Base-by-base conservation (phyloP, 1,140 invertebrate species). In the Zaprionus africanus region DNA sequence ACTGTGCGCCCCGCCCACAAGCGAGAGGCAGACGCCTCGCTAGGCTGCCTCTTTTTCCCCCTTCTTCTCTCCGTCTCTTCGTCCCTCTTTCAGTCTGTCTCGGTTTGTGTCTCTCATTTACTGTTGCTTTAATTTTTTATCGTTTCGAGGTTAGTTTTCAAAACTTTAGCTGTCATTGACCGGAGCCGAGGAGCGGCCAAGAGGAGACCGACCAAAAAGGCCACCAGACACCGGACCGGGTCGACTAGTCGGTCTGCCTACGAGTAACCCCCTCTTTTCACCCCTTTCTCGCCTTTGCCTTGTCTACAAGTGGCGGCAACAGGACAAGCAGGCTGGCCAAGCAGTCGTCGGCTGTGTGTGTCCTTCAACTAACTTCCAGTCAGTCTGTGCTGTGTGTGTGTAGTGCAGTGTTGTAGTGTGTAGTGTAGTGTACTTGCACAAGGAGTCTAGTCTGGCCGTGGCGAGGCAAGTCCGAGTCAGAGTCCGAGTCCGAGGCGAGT, bases 131-230 rank as follows among this genome's bases (percentile, higher is more conserved):
- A 85, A 82, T 88, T 88, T 90, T 90, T 85, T 90, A 90, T 90
- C 79, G 73, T 81, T 73, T 70, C 69, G 86, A 82, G 85, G 81
- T 80, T 90, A 85, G 86, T 79, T 81, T 79, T 73, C 72, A 82
- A 90, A 90, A 87, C 80, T 90, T 90, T 85, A 58, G 79, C 85
- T 90, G 86, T 90, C 85, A 90, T 90, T 90, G 85, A 90, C 85
- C 85, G 78, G n/a, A 17, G 60, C 51, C 24, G 36, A 38, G 36
- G 36, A 64, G 24, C 26, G 34, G 17, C 38, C 49, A 46, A 38
- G 7, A 26, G 31, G 17, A 38, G 53, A 17, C 15, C 5, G 28
- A 65, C 57, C 51, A 15, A n/a, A 71, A 70, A 81, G 71, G 76
- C 85, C 75, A 78, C 59, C 57, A 49, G 69, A 70, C 65, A 38